Evolutionary conservation across 1,140 invertebrate species (phyloP), one percentile per base, ranked within the genome.

Genomic region (Lordiphosa collinella): DNA sequence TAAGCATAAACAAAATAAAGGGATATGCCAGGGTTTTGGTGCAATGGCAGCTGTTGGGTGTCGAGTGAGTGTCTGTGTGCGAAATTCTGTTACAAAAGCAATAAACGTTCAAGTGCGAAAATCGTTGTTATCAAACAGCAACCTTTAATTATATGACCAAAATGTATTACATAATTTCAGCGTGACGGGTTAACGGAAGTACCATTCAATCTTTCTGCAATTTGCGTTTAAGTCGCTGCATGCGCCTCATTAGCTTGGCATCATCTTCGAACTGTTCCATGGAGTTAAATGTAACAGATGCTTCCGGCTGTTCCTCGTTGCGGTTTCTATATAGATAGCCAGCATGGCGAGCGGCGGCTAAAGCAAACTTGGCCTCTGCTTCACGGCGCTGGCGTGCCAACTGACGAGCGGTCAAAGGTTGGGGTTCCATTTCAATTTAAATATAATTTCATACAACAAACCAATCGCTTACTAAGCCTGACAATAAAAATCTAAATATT

Each of bases 401-500:
- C 13, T 40, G 37, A 9, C 37, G 37, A 5, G 41, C 41, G 7
- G 18, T 25, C 14, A 18, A n/a, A 8, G 10, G 41, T 25, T 44
- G 14, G 2, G 18, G 8, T 29, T 18, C 16, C 16, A 29, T 44
- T 44, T 18, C 9, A 6, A 25, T 53, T 29, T 12, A 37, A 14
- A 36, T 25, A 18, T 35, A 14, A 12, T n/a, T 31, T 58, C 35
- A 4, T 34, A 14, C 38, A 32, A 14, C 11, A 40, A 12, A 10
- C 31, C 37, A 52, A 43, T 25, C 14, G 4, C 9, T 11, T 18
- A 40, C 34, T 34, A 29, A 54, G 22, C 31, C 31, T 18, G 3
- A n/a, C 9, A 47, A 29, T 10, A 31, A 64, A 56, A 53, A 22
- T 22, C 18, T 73, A 68, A 74, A 67, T 74, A 74, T 68, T 74